phyloP scores from a whole-genome alignment of 2,888 invertebrate species.

The Pseudococcus viburni region DNA sequence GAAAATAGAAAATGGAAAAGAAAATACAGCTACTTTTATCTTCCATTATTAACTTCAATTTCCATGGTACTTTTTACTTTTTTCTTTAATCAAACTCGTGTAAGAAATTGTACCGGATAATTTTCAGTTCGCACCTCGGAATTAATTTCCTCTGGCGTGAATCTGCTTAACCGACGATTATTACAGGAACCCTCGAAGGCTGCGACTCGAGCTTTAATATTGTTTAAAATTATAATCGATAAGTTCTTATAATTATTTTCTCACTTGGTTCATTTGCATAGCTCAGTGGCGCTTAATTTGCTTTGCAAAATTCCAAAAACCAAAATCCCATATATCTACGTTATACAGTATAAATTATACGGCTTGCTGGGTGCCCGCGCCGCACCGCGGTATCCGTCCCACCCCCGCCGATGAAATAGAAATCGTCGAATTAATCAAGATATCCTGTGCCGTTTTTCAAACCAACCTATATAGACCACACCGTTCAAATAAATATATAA shows the following conservation, averaged over 20 bases:
- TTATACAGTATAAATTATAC: conserved; percentile 31
- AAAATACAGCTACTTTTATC: neutral
- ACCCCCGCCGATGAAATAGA: neutral
- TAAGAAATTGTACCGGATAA: neutral
- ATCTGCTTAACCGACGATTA: conserved; percentile 10
- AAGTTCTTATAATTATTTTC: conserved; percentile 2
- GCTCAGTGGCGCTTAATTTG: neutral
- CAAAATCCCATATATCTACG: neutral
- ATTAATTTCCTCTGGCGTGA: conserved; percentile 16
- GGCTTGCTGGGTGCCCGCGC: neutral
- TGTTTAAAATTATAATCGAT: conserved; percentile 35
- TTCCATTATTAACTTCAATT: neutral
- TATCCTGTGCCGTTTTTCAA: conserved; percentile 24
- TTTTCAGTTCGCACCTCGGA: neutral
- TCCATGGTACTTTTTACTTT: neutral
- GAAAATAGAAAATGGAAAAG: neutral
- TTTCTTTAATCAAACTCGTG: conserved; percentile 6
- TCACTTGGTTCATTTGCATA: conserved; percentile 11
- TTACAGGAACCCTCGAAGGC: neutral
- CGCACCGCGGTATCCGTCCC: neutral
- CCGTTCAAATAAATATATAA: conserved; percentile 36
- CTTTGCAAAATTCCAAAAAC: conserved; percentile 5
- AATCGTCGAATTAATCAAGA: conserved; percentile 53
- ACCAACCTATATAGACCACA: conserved; percentile 1
- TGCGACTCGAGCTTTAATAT: neutral